phyloP scores from a whole-genome alignment of 2,797 vertebrate species.

The Microhierax caerulescens region DNA sequence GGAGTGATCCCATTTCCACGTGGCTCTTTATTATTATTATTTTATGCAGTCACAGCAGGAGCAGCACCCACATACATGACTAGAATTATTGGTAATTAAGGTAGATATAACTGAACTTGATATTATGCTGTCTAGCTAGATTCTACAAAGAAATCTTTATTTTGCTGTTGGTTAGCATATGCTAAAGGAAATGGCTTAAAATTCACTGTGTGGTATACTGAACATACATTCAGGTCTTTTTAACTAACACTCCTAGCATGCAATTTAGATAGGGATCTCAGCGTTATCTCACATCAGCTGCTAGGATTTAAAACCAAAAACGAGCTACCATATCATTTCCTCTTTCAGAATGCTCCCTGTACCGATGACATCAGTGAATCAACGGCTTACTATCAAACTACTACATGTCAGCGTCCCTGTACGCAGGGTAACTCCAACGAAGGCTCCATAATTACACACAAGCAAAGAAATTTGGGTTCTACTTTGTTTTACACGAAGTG shows the following conservation, averaged over 20 bases:
- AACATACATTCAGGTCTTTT: slow-evolving; percentile 46
- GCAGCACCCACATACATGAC: slow-evolving; percentile 41
- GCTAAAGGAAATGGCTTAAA: slow-evolving; percentile 30
- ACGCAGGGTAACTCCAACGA: neutral
- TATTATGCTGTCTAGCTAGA: neutral
- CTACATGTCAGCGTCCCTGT: neutral
- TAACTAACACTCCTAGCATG: slow-evolving; percentile 39
- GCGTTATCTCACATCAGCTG: slow-evolving; percentile 34
- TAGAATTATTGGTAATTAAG: slow-evolving; percentile 52
- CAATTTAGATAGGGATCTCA: slow-evolving; percentile 38
- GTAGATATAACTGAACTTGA: slow-evolving; percentile 7
- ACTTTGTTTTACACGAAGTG: neutral
- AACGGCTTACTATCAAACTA: slow-evolving; percentile 8
- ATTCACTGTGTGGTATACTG: neutral
- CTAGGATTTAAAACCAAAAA: slow-evolving; percentile 57
- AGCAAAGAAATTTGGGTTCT: slow-evolving; percentile 2
- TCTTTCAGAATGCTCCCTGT: slow-evolving; percentile 42
- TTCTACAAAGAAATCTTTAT: slow-evolving; percentile 16
- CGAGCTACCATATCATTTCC: slow-evolving; percentile 36
- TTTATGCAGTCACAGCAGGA: slow-evolving; percentile 39
- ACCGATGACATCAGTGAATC: slow-evolving; percentile 32
- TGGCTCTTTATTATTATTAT: slow-evolving; percentile 17
- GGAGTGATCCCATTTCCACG: slow-evolving; percentile 23
- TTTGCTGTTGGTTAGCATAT: slow-evolving; percentile 22
- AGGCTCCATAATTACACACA: neutral